phyloP scores from a whole-genome alignment of 92 coral and sea anemone genomes.

The Bergia sp. region DNA sequence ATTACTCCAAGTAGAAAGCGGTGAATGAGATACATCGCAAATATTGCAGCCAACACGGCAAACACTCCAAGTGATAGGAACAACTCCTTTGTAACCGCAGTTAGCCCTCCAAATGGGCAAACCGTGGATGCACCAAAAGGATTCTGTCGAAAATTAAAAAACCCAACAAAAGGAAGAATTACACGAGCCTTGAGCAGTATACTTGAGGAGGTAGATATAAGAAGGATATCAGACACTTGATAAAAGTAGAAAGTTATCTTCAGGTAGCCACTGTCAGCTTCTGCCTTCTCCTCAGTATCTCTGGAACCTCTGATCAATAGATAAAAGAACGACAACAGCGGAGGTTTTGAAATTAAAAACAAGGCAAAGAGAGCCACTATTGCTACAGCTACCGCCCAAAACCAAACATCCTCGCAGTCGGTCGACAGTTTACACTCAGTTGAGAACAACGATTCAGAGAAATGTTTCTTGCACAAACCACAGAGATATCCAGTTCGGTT shows the following conservation, averaged over 20 bases:
- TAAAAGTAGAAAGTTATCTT: slow-evolving; percentile 83
- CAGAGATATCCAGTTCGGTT: slow-evolving; percentile 82
- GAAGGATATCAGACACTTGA: slow-evolving; percentile 72
- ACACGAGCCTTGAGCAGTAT: slow-evolving; percentile 6
- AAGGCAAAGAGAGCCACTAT: slow-evolving; percentile 58
- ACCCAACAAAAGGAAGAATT: slow-evolving; percentile 59
- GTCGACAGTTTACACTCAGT: slow-evolving; percentile 54
- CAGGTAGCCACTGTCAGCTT: slow-evolving; percentile 57
- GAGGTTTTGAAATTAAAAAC: slow-evolving; percentile 73
- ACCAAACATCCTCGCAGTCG: slow-evolving; percentile 70
- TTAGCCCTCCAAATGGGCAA: slow-evolving; percentile 86
- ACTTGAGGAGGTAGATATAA: slow-evolving; percentile 48
- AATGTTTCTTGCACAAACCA: slow-evolving; percentile 68
- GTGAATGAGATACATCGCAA: slow-evolving; percentile 46
- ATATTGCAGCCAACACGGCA: slow-evolving; percentile 49
- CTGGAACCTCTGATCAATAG: slow-evolving; percentile 64
- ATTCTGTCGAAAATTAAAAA: slow-evolving; percentile 66
- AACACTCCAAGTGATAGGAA: slow-evolving; percentile 58
- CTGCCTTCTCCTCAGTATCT: background rate
- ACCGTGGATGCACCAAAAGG: slow-evolving; percentile 35
- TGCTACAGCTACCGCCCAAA: slow-evolving; percentile 62
- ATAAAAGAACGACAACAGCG: slow-evolving; percentile 51
- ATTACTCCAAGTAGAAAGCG: slow-evolving; percentile 35
- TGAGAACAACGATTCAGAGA: slow-evolving; percentile 74
- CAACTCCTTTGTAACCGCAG: slow-evolving; percentile 74